Evolutionary conservation across 2,113 vertebrate species (phyloP).

Genomic region (Tetrao urogallus): DNA sequence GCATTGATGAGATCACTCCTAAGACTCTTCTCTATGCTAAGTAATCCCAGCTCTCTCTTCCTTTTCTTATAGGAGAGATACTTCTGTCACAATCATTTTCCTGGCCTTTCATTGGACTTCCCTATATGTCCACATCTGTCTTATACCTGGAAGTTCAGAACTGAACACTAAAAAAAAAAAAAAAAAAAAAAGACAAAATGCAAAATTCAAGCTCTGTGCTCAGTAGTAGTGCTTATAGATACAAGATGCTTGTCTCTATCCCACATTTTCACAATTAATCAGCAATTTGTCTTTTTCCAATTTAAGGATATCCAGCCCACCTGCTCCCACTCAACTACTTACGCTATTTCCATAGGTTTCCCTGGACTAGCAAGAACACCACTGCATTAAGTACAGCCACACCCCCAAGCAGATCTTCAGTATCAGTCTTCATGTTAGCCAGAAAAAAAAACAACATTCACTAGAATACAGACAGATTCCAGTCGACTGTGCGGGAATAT

Average conservation of each 20-base stretch:
- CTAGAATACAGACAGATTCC: neutral
- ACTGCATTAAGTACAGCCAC: neutral
- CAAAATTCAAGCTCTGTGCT: neutral
- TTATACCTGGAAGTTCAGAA: neutral
- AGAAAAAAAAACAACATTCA: neutral
- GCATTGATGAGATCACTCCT: too few species aligned
- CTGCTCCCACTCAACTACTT: neutral
- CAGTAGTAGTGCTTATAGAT: neutral
- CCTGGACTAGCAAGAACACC: neutral
- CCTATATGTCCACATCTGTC: neutral
- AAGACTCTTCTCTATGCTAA: too few species aligned
- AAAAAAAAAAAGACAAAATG: neutral
- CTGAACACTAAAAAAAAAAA: neutral
- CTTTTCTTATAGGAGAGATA: neutral
- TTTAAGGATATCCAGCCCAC: neutral
- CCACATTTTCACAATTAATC: neutral
- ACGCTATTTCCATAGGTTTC: neutral
- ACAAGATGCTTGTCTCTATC: neutral
- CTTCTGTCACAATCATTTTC: neutral
- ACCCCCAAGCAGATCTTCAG: neutral
- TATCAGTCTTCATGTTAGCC: neutral
- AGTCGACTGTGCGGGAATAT: rapidly evolving
- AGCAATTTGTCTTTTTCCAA: neutral
- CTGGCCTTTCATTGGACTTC: neutral
- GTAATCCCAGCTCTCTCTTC: neutral